Evolutionary conservation across 2,113 vertebrate genomes (phyloP).

Genomic region (Rhinogobius similis): DNA sequence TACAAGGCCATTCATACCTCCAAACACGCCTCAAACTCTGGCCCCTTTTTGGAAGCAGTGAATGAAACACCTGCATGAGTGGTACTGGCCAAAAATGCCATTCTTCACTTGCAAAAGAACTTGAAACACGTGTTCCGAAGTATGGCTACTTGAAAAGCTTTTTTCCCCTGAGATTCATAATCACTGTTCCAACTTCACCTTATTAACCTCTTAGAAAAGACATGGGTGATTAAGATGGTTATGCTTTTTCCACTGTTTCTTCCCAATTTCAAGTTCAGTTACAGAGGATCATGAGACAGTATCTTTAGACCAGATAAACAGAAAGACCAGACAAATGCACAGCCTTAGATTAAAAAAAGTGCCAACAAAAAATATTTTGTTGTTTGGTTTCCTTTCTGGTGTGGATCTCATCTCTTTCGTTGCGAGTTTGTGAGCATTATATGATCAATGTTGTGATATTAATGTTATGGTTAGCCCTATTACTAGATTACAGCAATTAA

Average conservation of each 20-base stretch:
- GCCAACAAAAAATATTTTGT: neutral
- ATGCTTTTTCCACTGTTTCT: neutral
- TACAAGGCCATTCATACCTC: conserved; percentile 39
- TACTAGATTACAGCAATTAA: no score
- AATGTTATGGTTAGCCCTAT: no score
- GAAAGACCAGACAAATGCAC: neutral
- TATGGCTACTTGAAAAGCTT: neutral
- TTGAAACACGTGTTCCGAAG: conserved; percentile 1
- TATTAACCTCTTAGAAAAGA: neutral
- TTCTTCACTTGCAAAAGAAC: neutral
- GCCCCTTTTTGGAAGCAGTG: conserved; percentile 38
- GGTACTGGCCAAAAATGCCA: neutral
- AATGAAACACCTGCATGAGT: conserved; percentile 60
- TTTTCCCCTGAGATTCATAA: neutral
- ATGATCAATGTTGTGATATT: no score
- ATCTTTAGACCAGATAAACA: neutral
- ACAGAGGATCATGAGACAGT: neutral
- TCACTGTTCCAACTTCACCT: neutral
- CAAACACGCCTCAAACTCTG: conserved; percentile 22
- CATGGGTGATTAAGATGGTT: neutral
- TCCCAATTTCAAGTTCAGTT: neutral
- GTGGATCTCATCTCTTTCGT: no score
- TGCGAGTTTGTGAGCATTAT: neutral
- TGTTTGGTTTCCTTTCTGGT: neutral
- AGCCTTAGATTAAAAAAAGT: no score